A percentile compares a stretch with the other conserved stretches of the same genome.
Conservation (phyloP, 2,888 invertebrate species). For the Aphodius granarius region DNA sequence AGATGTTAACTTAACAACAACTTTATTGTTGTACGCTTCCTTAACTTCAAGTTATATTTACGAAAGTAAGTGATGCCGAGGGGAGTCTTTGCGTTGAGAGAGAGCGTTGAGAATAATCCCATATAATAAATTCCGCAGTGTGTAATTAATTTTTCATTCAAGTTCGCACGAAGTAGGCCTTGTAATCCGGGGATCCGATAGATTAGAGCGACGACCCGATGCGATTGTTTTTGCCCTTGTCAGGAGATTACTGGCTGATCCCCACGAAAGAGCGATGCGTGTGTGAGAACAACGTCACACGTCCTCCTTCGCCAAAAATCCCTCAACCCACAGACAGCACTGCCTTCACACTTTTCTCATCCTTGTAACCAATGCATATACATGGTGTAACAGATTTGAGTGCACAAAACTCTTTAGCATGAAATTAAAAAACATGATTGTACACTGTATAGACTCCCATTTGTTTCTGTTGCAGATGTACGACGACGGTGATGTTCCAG, state of each 20-base stretch:
- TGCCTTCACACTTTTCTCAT: neutral
- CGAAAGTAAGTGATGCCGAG: neutral
- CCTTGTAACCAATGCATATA: neutral
- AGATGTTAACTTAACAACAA: neutral
- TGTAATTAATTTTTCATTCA: constrained; percentile 31
- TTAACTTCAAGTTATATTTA: neutral
- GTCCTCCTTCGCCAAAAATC: constrained; percentile 28
- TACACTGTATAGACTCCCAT: no score
- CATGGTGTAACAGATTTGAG: no score
- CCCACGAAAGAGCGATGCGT: constrained; percentile 51
- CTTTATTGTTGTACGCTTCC: neutral
- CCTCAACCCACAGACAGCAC: neutral
- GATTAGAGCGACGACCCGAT: constrained; percentile 41
- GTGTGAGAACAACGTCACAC: constrained; percentile 48
- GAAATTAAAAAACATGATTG: no score
- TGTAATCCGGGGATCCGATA: constrained; percentile 37
- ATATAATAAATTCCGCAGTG: constrained; percentile 23
- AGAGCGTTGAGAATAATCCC: constrained; percentile 17
- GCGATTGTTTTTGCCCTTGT: constrained; percentile 54
- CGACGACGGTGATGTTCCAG: no score
- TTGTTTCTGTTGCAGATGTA: no score
- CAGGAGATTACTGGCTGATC: constrained; percentile 53
- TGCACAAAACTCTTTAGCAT: no score
- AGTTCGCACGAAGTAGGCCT: constrained; percentile 33
- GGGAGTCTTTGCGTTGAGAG: neutral